phyloP scores from a whole-genome alignment of 23 tunicate species.

The Styela plicata region DNA sequence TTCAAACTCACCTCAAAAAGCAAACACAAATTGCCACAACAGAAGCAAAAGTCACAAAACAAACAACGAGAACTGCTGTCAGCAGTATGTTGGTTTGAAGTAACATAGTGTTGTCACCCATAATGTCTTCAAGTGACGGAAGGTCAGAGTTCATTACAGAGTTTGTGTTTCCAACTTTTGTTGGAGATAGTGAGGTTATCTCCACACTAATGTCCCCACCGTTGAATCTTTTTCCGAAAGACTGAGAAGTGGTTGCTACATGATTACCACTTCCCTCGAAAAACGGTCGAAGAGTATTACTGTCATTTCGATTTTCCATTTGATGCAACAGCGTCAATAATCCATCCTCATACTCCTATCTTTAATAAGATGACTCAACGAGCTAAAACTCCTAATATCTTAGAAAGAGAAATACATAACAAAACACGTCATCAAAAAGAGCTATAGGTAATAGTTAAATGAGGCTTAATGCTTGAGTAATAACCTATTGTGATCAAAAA shows the following conservation, averaged over 20 bases:
- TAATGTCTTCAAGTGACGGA: not conserved
- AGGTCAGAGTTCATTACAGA: not conserved
- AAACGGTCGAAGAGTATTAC: not conserved
- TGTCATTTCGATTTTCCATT: not conserved
- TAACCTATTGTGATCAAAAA: too few relatives aligned
- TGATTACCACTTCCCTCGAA: not conserved
- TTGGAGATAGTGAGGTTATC: not conserved
- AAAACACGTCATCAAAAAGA: too few relatives aligned
- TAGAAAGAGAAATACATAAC: too few relatives aligned
- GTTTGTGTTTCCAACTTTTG: not conserved
- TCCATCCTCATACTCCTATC: not conserved
- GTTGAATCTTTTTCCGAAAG: not conserved
- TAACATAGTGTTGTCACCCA: not conserved
- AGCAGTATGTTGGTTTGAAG: conserved; percentile 24
- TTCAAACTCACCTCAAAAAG: conserved; percentile 5
- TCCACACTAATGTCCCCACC: not conserved
- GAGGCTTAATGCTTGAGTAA: too few relatives aligned
- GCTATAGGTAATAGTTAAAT: too few relatives aligned
- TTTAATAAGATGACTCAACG: not conserved
- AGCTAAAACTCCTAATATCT: too few relatives aligned
- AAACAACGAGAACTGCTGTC: conserved; percentile 1
- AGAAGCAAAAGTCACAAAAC: conserved; percentile 9
- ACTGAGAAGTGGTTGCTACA: not conserved
- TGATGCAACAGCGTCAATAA: not conserved
- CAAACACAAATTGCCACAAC: conserved; percentile 4